Percentiles rank a stretch among this genome's conserved stretches.
These are phyloP conservation scores for Chelon auratus DNA, from an alignment of 2,797 vertebrate species.

Conservation along the genomic window DNA sequence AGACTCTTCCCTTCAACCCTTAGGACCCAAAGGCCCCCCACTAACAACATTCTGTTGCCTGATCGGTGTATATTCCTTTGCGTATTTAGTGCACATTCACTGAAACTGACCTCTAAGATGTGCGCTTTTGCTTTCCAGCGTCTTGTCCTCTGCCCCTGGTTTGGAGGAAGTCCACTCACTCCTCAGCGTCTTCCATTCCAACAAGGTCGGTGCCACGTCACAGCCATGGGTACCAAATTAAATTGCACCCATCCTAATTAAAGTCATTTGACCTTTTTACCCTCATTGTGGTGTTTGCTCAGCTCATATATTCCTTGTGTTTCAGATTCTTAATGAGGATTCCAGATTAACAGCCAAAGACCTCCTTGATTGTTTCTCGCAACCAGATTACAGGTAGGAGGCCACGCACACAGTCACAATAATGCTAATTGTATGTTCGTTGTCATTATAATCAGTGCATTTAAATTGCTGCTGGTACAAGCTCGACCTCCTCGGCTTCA, in stretches of 20 bases:
- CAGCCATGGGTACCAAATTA: background rate
- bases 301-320: slow-evolving; percentile 22
- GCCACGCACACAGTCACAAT: background rate
- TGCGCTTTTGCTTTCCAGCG: slow-evolving; percentile 48
- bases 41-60: too few species aligned
- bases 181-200: slow-evolving; percentile 61
- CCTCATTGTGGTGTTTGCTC: background rate
- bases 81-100: background rate
- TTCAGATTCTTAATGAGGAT: slow-evolving; percentile 66
- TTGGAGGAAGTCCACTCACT: slow-evolving; percentile 63
- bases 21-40: too few species aligned
- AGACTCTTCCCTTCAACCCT: too few species aligned
- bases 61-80: too few species aligned
- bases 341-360: slow-evolving; percentile 61
- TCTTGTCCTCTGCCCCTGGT: slow-evolving; percentile 63
- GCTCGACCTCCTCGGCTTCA: too few species aligned
- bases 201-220: slow-evolving; percentile 58
- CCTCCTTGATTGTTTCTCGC: slow-evolving; percentile 71
- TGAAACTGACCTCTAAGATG: background rate
- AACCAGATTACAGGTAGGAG: slow-evolving; percentile 74
- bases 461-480: background rate
- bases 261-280: background rate
- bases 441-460: background rate
- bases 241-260: background rate
- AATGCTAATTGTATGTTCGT: background rate